Percentiles rank a stretch among this genome's conserved stretches.
phyloP scores from a whole-genome alignment of 2,113 vertebrate genomes.

The Prietella phreatophila region DNA sequence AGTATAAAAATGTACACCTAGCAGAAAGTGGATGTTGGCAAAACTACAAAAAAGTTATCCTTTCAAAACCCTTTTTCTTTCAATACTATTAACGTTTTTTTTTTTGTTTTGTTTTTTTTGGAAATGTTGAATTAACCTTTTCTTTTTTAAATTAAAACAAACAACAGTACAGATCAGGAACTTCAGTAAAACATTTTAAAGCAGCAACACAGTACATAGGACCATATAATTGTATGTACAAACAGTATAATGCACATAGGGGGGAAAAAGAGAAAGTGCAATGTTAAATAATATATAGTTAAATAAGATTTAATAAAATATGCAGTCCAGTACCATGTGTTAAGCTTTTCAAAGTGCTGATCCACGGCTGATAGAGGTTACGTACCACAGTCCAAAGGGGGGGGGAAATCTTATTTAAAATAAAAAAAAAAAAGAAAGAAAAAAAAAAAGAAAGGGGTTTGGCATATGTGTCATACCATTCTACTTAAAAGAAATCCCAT shows the following conservation, averaged over 20 bases:
- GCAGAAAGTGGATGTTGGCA: not conserved
- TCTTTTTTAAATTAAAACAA: not conserved
- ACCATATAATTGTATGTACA: not conserved
- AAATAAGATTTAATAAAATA: too few relatives aligned
- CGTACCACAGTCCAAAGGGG: not conserved
- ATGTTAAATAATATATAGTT: not conserved
- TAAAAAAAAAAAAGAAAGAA: too few relatives aligned
- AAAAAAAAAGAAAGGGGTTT: not conserved
- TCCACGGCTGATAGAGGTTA: not conserved
- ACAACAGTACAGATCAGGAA: not conserved
- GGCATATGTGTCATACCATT: not conserved
- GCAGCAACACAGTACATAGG: not conserved
- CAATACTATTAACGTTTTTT: not conserved
- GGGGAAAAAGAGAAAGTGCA: not conserved
- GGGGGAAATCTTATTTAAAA: too few relatives aligned
- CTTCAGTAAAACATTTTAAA: not conserved
- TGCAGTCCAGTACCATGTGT: not conserved
- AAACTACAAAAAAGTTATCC: not conserved
- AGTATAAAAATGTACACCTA: constrained; percentile 32
- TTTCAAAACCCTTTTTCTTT: not conserved
- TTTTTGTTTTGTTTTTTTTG: not conserved
- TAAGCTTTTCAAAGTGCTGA: not conserved
- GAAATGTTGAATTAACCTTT: not conserved
- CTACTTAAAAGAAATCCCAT: not conserved
- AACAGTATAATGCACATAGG: not conserved